These are phyloP conservation scores for Lithobates pipiens DNA, from an alignment of 2,797 vertebrate genomes.

Conservation along the genomic window DNA sequence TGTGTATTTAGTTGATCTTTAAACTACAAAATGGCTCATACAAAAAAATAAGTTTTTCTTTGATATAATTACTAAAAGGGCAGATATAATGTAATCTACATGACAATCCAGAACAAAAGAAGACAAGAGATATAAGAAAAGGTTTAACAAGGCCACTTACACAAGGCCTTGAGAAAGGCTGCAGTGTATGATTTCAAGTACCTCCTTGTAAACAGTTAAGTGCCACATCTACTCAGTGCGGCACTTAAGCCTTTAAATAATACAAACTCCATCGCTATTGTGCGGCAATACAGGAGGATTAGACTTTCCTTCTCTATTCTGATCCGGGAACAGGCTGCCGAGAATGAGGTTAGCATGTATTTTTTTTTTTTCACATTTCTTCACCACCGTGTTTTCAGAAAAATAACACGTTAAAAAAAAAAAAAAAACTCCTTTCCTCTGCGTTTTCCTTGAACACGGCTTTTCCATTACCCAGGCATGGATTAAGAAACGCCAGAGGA, in stretches of 20 bases:
- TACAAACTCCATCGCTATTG: slow-evolving; percentile 1
- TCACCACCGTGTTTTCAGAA: background rate
- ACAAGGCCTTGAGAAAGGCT: slow-evolving; percentile 9
- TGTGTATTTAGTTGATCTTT: too few relatives aligned
- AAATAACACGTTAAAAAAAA: background rate
- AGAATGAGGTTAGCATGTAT: slow-evolving; percentile 8
- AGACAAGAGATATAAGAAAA: background rate
- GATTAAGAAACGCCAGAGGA: slow-evolving; percentile 5
- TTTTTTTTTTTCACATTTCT: slow-evolving; percentile 23
- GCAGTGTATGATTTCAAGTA: slow-evolving; percentile 18
- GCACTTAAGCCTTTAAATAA: slow-evolving; percentile 29
- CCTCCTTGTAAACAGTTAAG: slow-evolving; percentile 35
- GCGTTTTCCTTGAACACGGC: slow-evolving; percentile 26
- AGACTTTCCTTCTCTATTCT: background rate
- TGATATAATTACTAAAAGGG: background rate
- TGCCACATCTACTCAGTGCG: background rate
- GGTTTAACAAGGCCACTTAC: slow-evolving; percentile 14
- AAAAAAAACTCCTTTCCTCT: background rate
- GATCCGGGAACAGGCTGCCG: background rate
- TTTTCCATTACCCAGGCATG: slow-evolving; percentile 50
- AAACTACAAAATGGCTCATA: too few relatives aligned
- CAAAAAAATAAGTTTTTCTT: too few relatives aligned
- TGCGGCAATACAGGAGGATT: background rate
- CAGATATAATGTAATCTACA: background rate
- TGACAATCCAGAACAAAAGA: background rate